phyloP scores from a whole-genome alignment of 2,888 invertebrate species.

The Scrobipalpa atriplicella region DNA sequence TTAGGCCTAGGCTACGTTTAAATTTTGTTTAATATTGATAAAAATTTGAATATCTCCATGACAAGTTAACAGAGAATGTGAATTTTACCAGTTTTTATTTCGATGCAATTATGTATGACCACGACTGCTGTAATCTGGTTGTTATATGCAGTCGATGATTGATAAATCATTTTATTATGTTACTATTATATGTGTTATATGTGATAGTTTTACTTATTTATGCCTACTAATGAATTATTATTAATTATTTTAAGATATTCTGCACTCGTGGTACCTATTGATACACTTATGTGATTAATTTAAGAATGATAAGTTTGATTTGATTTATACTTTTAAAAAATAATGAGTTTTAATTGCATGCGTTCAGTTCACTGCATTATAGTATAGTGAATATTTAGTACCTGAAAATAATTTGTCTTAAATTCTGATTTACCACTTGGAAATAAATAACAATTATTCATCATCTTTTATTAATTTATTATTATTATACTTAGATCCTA shows the following conservation, averaged over 20 bases:
- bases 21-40: background rate
- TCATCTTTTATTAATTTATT: no score
- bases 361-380: background rate
- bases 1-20: background rate
- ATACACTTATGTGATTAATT: background rate
- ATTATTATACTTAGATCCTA: no score
- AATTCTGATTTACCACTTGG: background rate
- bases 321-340: background rate
- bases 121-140: background rate
- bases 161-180: constrained; percentile 8
- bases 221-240: constrained; percentile 21
- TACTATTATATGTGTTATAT: constrained; percentile 4
- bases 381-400: background rate
- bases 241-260: constrained; percentile 10
- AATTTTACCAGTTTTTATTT: background rate
- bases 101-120: background rate
- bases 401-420: background rate
- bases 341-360: background rate
- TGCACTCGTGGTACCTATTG: constrained; percentile 6
- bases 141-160: background rate
- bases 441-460: no score
- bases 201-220: constrained; percentile 16
- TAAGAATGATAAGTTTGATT: background rate
- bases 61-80: background rate
- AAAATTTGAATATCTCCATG: background rate